Evolutionary conservation across 2,113 vertebrate species (phyloP), one percentile per base, ranked within the genome.

Genomic region (Cheilinus undulatus): DNA sequence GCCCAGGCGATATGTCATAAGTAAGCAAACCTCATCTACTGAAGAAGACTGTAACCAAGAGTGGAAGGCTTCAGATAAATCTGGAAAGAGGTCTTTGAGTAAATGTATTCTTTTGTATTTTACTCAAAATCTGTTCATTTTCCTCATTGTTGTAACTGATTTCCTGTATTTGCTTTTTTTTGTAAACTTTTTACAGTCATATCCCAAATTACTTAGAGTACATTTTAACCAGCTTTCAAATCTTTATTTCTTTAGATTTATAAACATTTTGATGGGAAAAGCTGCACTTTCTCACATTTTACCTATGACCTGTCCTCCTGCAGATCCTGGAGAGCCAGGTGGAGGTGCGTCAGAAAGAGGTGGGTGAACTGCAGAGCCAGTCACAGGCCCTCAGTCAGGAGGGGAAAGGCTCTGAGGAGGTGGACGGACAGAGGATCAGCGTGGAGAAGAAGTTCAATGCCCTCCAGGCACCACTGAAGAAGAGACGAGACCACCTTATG

Each of bases 271-370:
- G 7, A 36, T 6, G 9, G 3, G 9, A 9, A 19, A n/a, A 3
- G 40, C 40, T 5, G 40, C 40, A n/a, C 1, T 5, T 26, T 2
- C 27, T 2, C 8, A 4, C 1, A 14, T 58, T 30, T 57, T 8
- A 45, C 30, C 51, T 14, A 8, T 17, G 0, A 19, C 5, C 30
- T 24, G 22, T 57, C 26, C 19, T 63, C 43, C 51, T 8, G 7
- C 69, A 98, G 96, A 96, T 98, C 93, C 91, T 98, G 75, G 96
- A 97, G 91, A 96, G 96, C 76, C 96, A 98, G 92, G 97, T 98
- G 95, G 96, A 97, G 85, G 96, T 99, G 24, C 95, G 97, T 30
- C 96, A 97, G 93, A 97, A 96, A 91, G 97, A 98, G 91, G 95
- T 98, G 34, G 89, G 88, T 75, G 96, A 97, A 83, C 87, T 99